These are phyloP conservation scores for Erannis defoliaria DNA, from an alignment of 2,888 invertebrate genomes.

Conservation along the genomic window DNA sequence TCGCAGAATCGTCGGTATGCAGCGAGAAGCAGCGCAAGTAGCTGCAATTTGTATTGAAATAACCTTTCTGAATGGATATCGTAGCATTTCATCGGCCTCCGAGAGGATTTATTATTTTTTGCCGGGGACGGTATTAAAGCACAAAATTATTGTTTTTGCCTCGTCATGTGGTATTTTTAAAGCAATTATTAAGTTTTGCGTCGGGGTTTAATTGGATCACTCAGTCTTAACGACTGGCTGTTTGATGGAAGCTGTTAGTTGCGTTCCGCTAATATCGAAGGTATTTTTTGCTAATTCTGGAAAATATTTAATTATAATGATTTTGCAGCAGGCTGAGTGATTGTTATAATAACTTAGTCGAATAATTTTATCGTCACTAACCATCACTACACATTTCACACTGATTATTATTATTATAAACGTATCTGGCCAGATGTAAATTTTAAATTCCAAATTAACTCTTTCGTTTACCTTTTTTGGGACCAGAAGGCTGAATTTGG, in stretches of 20 bases:
- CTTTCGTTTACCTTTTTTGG: no score
- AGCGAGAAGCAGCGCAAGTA: slow-evolving; percentile 80
- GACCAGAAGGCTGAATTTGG: no score
- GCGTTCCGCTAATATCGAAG: slow-evolving; percentile 54
- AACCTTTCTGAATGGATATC: slow-evolving; percentile 82
- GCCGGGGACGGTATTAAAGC: slow-evolving; percentile 77
- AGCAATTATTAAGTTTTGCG: slow-evolving; percentile 84
- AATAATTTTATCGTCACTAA: neutral
- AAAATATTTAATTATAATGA: slow-evolving; percentile 43
- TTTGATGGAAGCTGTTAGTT: slow-evolving; percentile 62
- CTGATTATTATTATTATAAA: no score
- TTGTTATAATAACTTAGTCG: neutral
- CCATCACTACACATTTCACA: neutral
- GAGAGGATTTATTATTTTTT: slow-evolving; percentile 85
- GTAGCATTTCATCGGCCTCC: slow-evolving; percentile 78
- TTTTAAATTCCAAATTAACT: no score
- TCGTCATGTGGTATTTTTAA: slow-evolving; percentile 81
- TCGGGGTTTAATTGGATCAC: slow-evolving; percentile 82
- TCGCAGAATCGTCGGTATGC: slow-evolving; percentile 84
- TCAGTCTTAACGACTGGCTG: slow-evolving; percentile 75
- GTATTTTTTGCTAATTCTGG: slow-evolving; percentile 42
- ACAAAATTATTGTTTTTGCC: slow-evolving; percentile 86
- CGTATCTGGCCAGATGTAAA: no score
- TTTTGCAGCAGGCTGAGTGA: slow-evolving; percentile 25
- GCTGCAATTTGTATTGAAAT: slow-evolving; percentile 86